Evolutionary conservation across 2,888 invertebrate genomes (phyloP), one percentile per base, ranked within the genome.

Genomic region (Chorisops tibialis): DNA sequence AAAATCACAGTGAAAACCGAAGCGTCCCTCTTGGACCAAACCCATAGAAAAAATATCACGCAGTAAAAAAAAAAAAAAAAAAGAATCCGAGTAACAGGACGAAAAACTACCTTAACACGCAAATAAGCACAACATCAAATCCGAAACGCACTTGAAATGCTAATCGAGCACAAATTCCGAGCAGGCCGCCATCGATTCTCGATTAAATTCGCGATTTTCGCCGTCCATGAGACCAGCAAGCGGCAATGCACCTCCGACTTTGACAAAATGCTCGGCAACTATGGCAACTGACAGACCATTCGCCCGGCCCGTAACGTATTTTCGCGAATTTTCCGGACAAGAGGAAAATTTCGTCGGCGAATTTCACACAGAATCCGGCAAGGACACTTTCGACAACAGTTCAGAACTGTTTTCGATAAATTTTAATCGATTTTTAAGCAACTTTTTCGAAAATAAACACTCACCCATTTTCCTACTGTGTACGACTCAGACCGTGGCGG

Each of bases 391-490:
- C 30, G 49, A 16, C 49, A 30, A 11, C 16, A 50, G 35, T 50
- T 35, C 2, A 4, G 14, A 14, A 50, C 35, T 14, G 30, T 56
- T 56, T 48, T 35, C 9, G 22, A 12, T 48, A 19, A 56, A 59
- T 59, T 59, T 37, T 37, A 21, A 43, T n/a, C 5, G n/a, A 14
- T 18, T 18, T 48, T 35, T 14, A 47, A 47, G 38, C 59, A n/a
- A 48, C 14, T 59, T 59, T 56, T 38, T 14, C 14, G 12, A 21
- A 47, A 59, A 48, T 48, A 47, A 47, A 38, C 59, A 73, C 76
- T 76, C 70, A 76, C 76, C 76, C 76, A 76, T 76, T 71, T 76
- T 75, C 69, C 70, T 71, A 70, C 73, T 74, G 74, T 75, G 59
- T 71, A 56, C 56, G 43, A 74, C 74, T 74, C 74, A 73, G 71